Conservation (phyloP, 1,140 invertebrate species). For the Apis mellifera region DNA sequence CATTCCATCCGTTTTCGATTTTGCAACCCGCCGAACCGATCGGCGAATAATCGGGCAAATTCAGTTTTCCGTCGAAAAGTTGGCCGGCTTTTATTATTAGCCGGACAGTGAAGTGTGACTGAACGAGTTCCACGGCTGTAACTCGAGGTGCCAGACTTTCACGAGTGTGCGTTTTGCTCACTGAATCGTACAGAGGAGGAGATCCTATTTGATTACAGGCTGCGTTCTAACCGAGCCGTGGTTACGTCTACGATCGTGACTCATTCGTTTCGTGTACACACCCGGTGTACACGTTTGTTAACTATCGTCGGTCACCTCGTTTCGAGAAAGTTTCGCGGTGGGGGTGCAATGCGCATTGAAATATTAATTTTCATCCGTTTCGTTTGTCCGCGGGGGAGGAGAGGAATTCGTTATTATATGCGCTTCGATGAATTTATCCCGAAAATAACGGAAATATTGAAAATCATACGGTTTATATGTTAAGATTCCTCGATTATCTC, state of each 20-base stretch:
- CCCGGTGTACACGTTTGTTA: constrained; percentile 33
- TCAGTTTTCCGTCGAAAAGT: constrained; percentile 13
- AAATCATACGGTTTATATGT: too few relatives aligned
- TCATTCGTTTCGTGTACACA: constrained; percentile 54
- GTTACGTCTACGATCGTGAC: constrained; percentile 65
- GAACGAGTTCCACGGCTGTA: constrained; percentile 42
- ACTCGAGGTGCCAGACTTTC: constrained; percentile 57
- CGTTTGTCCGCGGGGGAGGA: not conserved
- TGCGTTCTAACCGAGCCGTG: constrained; percentile 51
- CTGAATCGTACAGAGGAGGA: constrained; percentile 51
- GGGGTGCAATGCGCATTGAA: constrained; percentile 52
- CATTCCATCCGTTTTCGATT: not conserved
- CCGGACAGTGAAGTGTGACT: constrained; percentile 11
- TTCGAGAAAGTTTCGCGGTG: constrained; percentile 59
- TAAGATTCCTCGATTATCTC: too few relatives aligned
- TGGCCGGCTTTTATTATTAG: not conserved
- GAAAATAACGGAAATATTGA: not conserved
- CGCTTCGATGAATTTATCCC: too few relatives aligned
- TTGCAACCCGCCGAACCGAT: not conserved
- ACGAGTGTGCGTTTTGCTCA: constrained; percentile 58
- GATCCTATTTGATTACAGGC: constrained; percentile 67
- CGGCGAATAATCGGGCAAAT: not conserved
- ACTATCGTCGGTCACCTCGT: constrained; percentile 61
- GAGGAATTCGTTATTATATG: not conserved
- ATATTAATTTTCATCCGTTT: constrained; percentile 54